Evolutionary conservation across 2,113 vertebrate genomes (phyloP), one percentile per base, ranked within the genome.

Genomic region (Lontra canadensis): DNA sequence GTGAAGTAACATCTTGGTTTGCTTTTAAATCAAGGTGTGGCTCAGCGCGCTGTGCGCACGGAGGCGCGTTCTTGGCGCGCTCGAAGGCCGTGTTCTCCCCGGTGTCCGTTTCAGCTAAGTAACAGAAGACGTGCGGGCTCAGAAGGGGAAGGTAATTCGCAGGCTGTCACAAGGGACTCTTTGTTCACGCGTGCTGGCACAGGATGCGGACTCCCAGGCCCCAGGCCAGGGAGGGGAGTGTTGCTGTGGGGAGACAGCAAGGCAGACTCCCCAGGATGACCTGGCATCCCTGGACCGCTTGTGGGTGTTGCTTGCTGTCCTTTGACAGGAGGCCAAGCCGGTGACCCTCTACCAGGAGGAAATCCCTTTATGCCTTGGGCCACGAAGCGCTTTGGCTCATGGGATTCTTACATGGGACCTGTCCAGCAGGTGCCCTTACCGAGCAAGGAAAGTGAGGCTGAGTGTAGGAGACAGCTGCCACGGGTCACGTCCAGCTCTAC

Each of bases 1-100:
- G 20, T 12, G 52, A 29, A 42, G 74, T 29, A 7, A 15, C 17
- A 36, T 47, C 55, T 57, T 29, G 63, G 63, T 74, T 49, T 49
- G 20, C 31, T 78, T 44, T 34, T 49, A 34, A 73, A 74, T 20
- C n/a, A 4, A 65, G n/a, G n/a, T 13, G 20, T 65, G 67, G 42
- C 26, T 25, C 12, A n/a, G 93, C 67, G 49, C 15, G 31, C 7
- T 3, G 12, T 15, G 1, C 1, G 1, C 36, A 1, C 1, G 29
- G 18, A 17, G 26, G 25, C 1, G 4, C 29, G 1, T 8, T 9
- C 25, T 15, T 0, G 7, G 25, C 0, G 1, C 2, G 26, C 57
- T 34, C 7, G 21, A 69, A 49, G 47, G n/a, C 5, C 0, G n/a
- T 3, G 1, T 83, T 69, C 63, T 29, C 31, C 63, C n/a, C 23